Base-by-base conservation (phyloP, 2,113 vertebrate species). In the Myxocyprinus asiaticus region DNA sequence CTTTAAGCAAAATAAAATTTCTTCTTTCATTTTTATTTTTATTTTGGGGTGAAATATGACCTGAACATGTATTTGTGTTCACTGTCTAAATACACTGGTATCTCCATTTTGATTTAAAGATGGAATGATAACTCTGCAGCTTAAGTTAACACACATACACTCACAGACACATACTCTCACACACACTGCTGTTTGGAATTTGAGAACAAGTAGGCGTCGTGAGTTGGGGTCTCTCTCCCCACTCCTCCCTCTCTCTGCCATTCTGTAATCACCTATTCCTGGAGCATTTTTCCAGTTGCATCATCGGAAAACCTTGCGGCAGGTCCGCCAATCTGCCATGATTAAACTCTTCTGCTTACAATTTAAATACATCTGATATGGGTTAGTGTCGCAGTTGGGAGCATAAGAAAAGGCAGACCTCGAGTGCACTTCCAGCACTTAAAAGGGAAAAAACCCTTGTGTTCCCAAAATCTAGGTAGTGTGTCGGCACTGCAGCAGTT, bases 201-300 rank as follows among this genome's bases (percentile, higher is more conserved):
- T 17, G 79, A 88, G 87, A 76, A 33, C 22, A 33, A 72, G 77
- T 81, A 58, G 67, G 58, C 67, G 72, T 77, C 82, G 79, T 80
- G 83, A 85, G 83, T 83, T 67, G 55, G 87, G 85, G 83, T 85
- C 85, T 84, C 63, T 87, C 14, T 45, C 56, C 42, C 17, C 66
- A 66, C 71, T 63, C 75, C 65, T 75, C 65, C 65, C 67, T 69
- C 43, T 62, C 68, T 48, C 80, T 72, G 70, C 86, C 80, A 11
- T 77, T 88, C 89, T 89, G 87, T 91, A 92, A 92, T 92, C 90
- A 91, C 91, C 91, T 93, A 92, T 93, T 93, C 89, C 89, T 90
- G 89, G 91, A 90, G 87, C 84, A 87, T 92, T 92, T 93, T 93
- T 92, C 92, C 92, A 89, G 87, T 92, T 92, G 89, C 92, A 90